A percentile compares a stretch with the other conserved stretches of the same genome.
Conservation (phyloP, 1,140 invertebrate species). For the Drosophila kurseongensis region DNA sequence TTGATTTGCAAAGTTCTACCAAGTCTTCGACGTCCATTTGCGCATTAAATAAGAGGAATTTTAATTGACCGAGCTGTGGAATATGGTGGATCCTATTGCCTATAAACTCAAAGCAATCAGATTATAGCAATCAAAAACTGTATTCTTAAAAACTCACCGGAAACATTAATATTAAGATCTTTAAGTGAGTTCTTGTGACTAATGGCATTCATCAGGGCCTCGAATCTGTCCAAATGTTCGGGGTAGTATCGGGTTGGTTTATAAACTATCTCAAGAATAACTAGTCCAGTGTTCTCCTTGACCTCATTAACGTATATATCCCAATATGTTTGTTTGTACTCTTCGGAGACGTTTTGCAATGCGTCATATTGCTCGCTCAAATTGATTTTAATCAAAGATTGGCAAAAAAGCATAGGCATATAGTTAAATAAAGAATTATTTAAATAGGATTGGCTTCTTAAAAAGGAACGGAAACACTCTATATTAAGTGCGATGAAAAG, state of each 20-base stretch:
- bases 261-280: neutral
- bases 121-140: neutral
- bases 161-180: neutral
- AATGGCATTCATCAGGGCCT: neutral
- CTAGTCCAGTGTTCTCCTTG: neutral
- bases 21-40: neutral
- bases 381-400: too few species aligned
- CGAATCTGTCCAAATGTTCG: neutral
- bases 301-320: neutral
- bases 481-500: too few species aligned
- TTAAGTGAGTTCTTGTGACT: neutral
- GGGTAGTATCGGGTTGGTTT: neutral
- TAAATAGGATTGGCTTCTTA: too few species aligned
- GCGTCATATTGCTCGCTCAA: neutral
- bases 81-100: neutral
- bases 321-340: neutral
- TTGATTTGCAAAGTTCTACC: neutral
- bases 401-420: too few species aligned
- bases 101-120: neutral
- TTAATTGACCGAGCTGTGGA: neutral
- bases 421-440: too few species aligned
- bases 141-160: neutral
- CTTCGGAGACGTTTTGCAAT: neutral
- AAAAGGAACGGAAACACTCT: too few species aligned
- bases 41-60: neutral